Evolutionary conservation across 2,113 vertebrate species (phyloP), one percentile per base, ranked within the genome.

Genomic region (Ahaetulla prasina): DNA sequence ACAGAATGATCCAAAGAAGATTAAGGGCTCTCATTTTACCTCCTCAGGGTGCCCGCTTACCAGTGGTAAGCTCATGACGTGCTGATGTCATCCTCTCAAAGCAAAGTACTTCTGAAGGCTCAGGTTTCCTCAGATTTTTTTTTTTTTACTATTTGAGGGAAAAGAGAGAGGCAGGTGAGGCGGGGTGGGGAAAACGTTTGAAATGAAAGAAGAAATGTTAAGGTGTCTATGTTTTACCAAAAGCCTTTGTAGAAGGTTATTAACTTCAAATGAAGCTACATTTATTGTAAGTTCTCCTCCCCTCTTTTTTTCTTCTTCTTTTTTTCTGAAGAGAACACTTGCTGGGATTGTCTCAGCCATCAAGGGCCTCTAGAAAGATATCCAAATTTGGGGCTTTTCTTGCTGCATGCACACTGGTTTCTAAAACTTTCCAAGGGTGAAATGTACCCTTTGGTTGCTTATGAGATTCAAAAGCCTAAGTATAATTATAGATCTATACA

Each of bases 221-320:
- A 96, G 95, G 93, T 95, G 92, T 93, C 96, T 96, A 93, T 96
- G 93, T 96, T 95, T 96, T 96, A 95, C 94, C 93, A 93, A 95
- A 97, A 94, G 93, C 91, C 91, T 97, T 96, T 96, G 95, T 92
- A 96, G 95, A 95, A 97, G 95, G 95, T 96, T 96, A 97, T 96
- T 97, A 97, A 97, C 97, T 97, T 97, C 96, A 97, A 97, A 98
- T 92, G 95, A 93, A 97, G 95, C 96, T 95, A 95, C 96, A 93
- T 95, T 96, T 96, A 96, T 94, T 94, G 0, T 96, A 94, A 94
- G 90, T 92, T 95, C 94, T 94, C 55, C 89, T 87, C 55, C 57
- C 92, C 91, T 90, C 57, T 93, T 14, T 52, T 35, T 89, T 90
- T 74, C 3, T 47, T 47, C 49, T 35, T 88, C 89, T 74, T 0